A percentile compares a stretch with the other conserved stretches of the same genome.
Evolutionary conservation across 2,113 vertebrate species (phyloP).

Genomic region (Cyanoliseus patagonus): DNA sequence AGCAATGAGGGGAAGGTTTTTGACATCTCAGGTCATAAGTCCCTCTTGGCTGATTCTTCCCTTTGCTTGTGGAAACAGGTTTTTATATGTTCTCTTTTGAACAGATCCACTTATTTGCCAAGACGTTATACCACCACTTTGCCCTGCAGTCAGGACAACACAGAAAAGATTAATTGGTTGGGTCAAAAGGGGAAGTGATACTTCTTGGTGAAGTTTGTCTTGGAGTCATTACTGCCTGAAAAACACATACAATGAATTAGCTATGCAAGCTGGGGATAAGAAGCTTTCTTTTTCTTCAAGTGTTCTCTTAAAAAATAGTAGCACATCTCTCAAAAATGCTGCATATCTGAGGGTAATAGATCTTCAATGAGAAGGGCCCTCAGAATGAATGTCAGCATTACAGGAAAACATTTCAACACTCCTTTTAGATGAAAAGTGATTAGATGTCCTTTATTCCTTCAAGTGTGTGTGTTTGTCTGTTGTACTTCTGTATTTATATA

Average conservation of each 20-base stretch:
- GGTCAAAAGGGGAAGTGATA: background rate
- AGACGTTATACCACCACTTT: background rate
- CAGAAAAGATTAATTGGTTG: background rate
- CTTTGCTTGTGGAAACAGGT: background rate
- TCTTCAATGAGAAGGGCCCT: background rate
- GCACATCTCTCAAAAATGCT: background rate
- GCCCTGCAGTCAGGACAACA: background rate
- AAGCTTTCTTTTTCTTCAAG: background rate
- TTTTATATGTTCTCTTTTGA: background rate
- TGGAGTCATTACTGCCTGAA: background rate
- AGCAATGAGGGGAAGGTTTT: background rate
- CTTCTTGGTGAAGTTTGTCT: background rate
- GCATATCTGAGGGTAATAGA: background rate
- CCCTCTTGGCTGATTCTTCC: background rate
- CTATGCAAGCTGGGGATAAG: background rate
- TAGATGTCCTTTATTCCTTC: background rate
- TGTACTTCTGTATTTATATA: background rate
- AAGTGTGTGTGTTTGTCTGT: background rate
- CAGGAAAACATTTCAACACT: background rate
- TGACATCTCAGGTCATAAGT: rapidly evolving
- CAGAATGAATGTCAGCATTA: background rate
- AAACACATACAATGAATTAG: background rate
- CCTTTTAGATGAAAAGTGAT: background rate
- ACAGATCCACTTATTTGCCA: background rate
- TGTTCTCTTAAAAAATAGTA: background rate